Evolutionary conservation across 2,888 invertebrate genomes (phyloP), one percentile per base, ranked within the genome.

Genomic region (Macroteleia sp.): DNA sequence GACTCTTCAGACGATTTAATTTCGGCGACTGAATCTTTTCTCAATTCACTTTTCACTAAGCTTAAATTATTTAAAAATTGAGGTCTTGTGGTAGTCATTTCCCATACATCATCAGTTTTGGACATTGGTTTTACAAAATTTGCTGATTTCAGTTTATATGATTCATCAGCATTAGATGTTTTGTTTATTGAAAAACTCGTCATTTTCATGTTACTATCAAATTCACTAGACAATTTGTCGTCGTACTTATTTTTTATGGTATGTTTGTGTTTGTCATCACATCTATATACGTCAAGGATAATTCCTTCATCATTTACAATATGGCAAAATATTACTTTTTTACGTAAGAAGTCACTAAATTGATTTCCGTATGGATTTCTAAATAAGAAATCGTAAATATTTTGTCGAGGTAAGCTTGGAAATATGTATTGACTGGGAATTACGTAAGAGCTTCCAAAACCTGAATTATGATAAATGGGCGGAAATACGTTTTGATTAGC

Each of bases 281-380:
- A 74, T 22, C 14, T 59, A 5, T 44, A 20, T 6, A 39, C n/a
- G n/a, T 36, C 42, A n/a, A 34, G 6, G 16, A 73, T 28, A 19
- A 34, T 46, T 14, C 66, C 61, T 22, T 67, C 54, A 4, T 39
- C 19, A 14, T 54, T 36, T 5, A 54, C 12, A 10, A 25, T 61
- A 28, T 67, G 61, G 16, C 74, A 74, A 16, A 59, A 2, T 3
- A 61, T 17, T 25, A 36, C 8, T 17, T 44, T 74, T 14, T 61
- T 54, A 34, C 22, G n/a, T 8, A 25, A 25, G 1, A 34, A 10
- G 9, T 41, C 16, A 2, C 36, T 64, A 1, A 41, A 34, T 4
- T 39, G 34, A 2, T 36, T 36, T 8, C 14, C 12, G n/a, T n/a
- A 28, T 9, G 17, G 12, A 30, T 36, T 46, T 20, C 20, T 52